A percentile compares a stretch with the other conserved stretches of the same genome.
Evolutionary conservation across 2,888 invertebrate species (phyloP).

Genomic region (Noctuana brunneofusca): DNA sequence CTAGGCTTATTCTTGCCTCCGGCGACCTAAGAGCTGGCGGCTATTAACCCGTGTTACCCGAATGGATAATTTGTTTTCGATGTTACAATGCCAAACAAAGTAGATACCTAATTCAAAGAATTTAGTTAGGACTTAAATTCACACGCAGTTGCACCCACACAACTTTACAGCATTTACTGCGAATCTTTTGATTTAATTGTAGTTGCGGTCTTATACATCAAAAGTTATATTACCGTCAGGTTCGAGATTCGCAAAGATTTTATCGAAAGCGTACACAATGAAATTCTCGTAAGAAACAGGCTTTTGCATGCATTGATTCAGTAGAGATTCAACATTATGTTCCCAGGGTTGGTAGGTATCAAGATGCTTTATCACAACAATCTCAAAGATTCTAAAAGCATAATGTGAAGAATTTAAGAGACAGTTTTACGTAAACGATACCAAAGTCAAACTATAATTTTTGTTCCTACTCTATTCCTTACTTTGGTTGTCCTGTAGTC

Average conservation of each 20-base stretch:
- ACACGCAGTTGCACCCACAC: conserved; percentile 13
- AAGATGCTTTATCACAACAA: not conserved
- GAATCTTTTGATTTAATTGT: conserved; percentile 13
- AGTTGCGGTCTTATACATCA: conserved; percentile 23
- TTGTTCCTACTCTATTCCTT: too few relatives aligned
- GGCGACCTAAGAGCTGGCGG: too few relatives aligned
- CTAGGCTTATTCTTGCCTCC: too few relatives aligned
- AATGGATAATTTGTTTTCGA: too few relatives aligned
- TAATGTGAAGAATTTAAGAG: too few relatives aligned
- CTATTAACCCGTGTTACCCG: too few relatives aligned
- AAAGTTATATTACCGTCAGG: conserved; percentile 33
- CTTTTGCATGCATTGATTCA: conserved; percentile 45
- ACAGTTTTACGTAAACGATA: too few relatives aligned
- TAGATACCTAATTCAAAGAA: too few relatives aligned
- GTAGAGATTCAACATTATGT: conserved; percentile 38
- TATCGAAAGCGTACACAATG: conserved; percentile 33
- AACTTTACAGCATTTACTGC: not conserved
- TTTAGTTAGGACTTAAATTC: too few relatives aligned
- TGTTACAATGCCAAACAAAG: too few relatives aligned
- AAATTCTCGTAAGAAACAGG: conserved; percentile 40
- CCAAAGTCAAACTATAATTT: too few relatives aligned
- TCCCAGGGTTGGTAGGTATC: conserved; percentile 21
- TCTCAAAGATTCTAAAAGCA: not conserved
- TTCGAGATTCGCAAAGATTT: conserved; percentile 34
- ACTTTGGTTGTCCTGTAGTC: too few relatives aligned